A percentile compares a stretch with the other conserved stretches of the same genome.
Conservation (phyloP, 2,113 vertebrate species). For the Aptenodytes patagonicus region DNA sequence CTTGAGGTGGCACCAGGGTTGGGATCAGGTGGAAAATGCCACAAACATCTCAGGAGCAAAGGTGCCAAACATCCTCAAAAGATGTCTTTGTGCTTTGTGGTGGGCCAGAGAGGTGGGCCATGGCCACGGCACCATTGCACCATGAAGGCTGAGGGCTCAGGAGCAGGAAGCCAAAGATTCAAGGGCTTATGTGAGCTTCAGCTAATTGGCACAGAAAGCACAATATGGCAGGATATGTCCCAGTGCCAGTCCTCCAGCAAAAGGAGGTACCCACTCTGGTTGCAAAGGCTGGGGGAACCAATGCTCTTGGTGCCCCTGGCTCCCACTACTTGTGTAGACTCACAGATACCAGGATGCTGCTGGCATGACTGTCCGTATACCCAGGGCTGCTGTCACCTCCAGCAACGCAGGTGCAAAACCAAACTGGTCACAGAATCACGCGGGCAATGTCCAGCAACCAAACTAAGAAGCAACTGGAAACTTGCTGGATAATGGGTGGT, state of each 20-base stretch:
- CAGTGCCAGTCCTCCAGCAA: neutral
- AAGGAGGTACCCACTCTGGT: neutral
- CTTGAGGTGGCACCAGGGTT: neutral
- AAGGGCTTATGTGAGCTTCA: neutral
- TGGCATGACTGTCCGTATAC: fast-evolving
- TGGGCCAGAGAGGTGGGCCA: neutral
- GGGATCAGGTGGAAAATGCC: neutral
- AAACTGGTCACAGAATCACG: neutral
- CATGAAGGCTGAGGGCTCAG: neutral
- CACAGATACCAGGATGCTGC: neutral
- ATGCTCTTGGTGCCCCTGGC: neutral
- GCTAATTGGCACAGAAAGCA: neutral
- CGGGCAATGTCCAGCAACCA: neutral
- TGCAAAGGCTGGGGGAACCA: neutral
- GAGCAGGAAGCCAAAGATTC: neutral
- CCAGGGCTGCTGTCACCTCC: neutral
- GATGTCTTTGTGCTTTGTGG: neutral
- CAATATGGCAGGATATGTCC: neutral
- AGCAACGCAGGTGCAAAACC: neutral
- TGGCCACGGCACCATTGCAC: neutral
- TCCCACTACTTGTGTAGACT: neutral
- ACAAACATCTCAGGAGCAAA: neutral
- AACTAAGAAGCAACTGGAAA: neutral
- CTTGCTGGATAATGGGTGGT: neutral
- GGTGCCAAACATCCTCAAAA: neutral